A percentile compares a stretch with the other conserved stretches of the same genome.
phyloP scores from a whole-genome alignment of 2,113 vertebrate species.

The Hemichromis elongatus region DNA sequence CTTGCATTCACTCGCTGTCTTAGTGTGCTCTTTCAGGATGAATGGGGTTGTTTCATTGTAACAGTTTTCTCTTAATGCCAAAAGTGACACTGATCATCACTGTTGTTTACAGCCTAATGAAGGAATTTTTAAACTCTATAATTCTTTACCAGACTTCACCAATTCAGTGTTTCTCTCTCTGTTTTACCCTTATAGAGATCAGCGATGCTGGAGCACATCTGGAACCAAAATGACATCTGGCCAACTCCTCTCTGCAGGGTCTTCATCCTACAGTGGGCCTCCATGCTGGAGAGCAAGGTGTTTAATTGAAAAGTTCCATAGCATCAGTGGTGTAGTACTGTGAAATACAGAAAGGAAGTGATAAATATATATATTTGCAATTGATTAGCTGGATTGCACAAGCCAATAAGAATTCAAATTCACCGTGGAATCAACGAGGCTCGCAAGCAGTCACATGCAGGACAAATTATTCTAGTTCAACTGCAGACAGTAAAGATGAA shows the following conservation, averaged over 20 bases:
- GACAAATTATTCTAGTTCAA: background rate
- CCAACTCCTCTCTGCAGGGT: constrained; percentile 61
- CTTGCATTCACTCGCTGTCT: background rate
- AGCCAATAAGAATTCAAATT: background rate
- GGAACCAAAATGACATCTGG: constrained; percentile 71
- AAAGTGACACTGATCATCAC: background rate
- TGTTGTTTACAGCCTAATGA: background rate
- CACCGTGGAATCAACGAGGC: background rate
- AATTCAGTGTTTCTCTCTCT: background rate
- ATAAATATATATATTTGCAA: background rate
- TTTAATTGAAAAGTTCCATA: background rate
- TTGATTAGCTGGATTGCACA: background rate
- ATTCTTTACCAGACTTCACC: background rate
- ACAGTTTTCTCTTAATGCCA: background rate
- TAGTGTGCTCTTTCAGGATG: background rate
- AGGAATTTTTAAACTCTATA: background rate
- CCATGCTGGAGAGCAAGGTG: constrained; percentile 74
- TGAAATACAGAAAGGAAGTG: background rate
- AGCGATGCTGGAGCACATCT: constrained; percentile 68
- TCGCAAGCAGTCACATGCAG: background rate
- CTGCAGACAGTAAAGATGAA: background rate
- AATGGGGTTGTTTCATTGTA: background rate
- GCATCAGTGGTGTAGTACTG: background rate
- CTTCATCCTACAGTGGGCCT: constrained; percentile 72
- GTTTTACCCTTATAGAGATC: constrained; percentile 52